Evolutionary conservation across 92 coral and sea anemone species (phyloP).

Genomic region (Montipora capitata): DNA sequence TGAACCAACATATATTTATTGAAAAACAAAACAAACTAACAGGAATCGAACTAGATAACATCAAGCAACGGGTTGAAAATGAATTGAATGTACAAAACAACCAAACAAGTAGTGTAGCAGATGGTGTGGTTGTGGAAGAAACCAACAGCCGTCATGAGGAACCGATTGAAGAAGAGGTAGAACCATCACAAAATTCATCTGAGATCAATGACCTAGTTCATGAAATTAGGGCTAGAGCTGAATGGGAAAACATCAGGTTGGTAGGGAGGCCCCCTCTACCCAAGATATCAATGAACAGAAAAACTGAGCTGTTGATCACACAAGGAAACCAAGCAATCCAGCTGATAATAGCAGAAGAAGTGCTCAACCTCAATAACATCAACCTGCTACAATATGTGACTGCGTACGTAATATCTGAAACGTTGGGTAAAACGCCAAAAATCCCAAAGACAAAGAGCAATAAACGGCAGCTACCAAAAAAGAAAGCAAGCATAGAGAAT

Average conservation of each 20-base stretch:
- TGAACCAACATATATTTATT: not conserved
- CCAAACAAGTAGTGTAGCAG: constrained; percentile 18
- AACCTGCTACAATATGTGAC: constrained; percentile 7
- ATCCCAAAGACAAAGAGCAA: not conserved
- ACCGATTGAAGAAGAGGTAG: constrained; percentile 3
- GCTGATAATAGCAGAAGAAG: constrained; percentile 7
- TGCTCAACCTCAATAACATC: constrained; percentile 16
- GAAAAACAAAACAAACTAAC: constrained; percentile 6
- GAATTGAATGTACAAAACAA: constrained; percentile 19
- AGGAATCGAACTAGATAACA: constrained; percentile 11
- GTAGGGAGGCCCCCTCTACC: not conserved
- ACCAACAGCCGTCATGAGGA: constrained; percentile 1
- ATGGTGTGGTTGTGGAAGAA: not conserved
- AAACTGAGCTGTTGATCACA: constrained; percentile 19
- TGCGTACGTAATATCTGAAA: constrained; percentile 21
- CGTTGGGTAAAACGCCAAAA: constrained; percentile 12
- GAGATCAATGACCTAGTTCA: constrained; percentile 6
- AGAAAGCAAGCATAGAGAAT: constrained; percentile 18
- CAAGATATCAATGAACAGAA: constrained; percentile 25
- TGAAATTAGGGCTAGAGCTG: constrained; percentile 10
- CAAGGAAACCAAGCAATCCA: constrained; percentile 29
- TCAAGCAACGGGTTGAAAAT: constrained; percentile 7
- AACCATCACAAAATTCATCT: constrained; percentile 11
- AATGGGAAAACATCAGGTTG: constrained; percentile 3
- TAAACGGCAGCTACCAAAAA: not conserved